phyloP scores from a whole-genome alignment of 2,888 invertebrate species.

The Caenorhabditis imperialis region DNA sequence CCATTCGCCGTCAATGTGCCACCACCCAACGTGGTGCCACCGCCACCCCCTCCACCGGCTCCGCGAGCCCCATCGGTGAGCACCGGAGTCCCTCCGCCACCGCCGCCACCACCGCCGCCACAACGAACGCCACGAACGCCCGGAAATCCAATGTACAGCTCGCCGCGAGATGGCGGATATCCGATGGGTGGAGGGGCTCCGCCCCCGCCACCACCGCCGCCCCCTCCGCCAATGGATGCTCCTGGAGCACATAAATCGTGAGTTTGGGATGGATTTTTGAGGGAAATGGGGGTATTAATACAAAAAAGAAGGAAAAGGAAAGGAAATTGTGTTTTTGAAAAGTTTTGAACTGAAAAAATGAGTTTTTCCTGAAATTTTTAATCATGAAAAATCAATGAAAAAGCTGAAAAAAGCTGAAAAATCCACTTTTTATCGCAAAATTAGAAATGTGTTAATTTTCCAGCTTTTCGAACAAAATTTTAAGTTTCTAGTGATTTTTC shows the following conservation, averaged over 20 bases:
- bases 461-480: too few relatives aligned
- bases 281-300: too few relatives aligned
- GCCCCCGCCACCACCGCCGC: slow-evolving; percentile 1
- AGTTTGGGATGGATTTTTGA: too few relatives aligned
- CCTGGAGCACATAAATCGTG: slow-evolving; percentile 3
- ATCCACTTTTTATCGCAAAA: too few relatives aligned
- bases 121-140: slow-evolving; percentile 28
- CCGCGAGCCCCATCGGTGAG: background rate
- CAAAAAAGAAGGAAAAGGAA: too few relatives aligned
- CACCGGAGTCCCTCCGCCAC: slow-evolving; percentile 29
- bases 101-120: slow-evolving; percentile 12
- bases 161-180: slow-evolving; percentile 6
- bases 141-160: slow-evolving; percentile 11
- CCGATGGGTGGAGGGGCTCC: too few relatives aligned
- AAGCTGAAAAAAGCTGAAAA: background rate
- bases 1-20: slow-evolving; percentile 14
- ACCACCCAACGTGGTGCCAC: slow-evolving; percentile 23
- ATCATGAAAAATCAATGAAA: too few relatives aligned
- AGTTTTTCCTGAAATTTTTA: too few relatives aligned
- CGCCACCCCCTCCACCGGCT: background rate
- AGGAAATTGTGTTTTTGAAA: too few relatives aligned
- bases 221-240: slow-evolving; percentile 5
- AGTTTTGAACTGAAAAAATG: too few relatives aligned
- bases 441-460: too few relatives aligned
- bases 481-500: too few relatives aligned